These are phyloP conservation scores for Glossosoma conforme DNA, from an alignment of 1,140 invertebrate species.

Conservation along the genomic window DNA sequence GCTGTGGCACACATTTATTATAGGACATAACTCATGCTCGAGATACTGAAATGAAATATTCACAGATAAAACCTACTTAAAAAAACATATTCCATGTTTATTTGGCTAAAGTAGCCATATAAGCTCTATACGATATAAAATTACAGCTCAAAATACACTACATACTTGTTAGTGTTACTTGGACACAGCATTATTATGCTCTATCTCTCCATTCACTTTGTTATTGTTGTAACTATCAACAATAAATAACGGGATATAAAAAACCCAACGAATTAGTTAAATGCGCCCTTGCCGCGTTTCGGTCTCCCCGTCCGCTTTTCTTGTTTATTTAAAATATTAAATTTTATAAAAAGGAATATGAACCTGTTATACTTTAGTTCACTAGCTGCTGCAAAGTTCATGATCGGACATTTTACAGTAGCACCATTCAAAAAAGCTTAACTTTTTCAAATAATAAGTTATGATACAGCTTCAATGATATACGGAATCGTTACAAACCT, in stretches of 20 bases:
- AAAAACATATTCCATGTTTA: conserved; percentile 28
- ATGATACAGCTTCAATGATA: no score
- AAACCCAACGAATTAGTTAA: conserved; percentile 32
- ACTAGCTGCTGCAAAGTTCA: conserved; percentile 10
- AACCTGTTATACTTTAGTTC: conserved; percentile 25
- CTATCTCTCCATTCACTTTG: no score
- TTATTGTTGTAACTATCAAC: conserved; percentile 27
- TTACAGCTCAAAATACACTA: no score
- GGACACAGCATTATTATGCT: conserved; percentile 26
- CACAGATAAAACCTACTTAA: conserved; percentile 25
- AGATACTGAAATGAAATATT: conserved; percentile 20
- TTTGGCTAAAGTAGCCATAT: conserved; percentile 20
- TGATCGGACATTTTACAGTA: no score
- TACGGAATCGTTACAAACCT: no score
- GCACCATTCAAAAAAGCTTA: no score
- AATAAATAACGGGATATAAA: conserved; percentile 31
- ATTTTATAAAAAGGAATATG: conserved; percentile 19
- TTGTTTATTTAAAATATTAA: conserved; percentile 32
- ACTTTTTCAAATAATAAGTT: no score
- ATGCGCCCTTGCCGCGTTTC: conserved; percentile 21
- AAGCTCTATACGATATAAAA: neutral
- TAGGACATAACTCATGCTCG: conserved; percentile 1
- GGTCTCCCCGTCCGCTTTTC: conserved; percentile 11
- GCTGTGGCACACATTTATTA: no score
- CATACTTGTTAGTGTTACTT: conserved; percentile 16